These are phyloP conservation scores for Zygaena filipendulae DNA, from an alignment of 2,888 invertebrate species.

Conservation along the genomic window DNA sequence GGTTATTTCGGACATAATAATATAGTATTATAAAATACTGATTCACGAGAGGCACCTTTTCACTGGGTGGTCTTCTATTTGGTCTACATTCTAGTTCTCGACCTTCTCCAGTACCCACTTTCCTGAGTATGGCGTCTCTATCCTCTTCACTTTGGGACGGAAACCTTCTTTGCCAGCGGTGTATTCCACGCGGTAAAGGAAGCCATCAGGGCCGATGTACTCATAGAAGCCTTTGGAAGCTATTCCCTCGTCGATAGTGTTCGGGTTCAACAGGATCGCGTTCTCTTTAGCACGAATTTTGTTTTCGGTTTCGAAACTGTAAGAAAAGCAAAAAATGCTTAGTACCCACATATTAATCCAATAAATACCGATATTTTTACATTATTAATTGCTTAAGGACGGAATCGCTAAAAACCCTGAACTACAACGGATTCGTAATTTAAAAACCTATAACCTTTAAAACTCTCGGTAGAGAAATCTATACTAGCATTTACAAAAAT, in stretches of 20 bases:
- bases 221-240: constrained; percentile 63
- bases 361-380: too few species aligned
- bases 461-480: too few species aligned
- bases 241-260: constrained; percentile 58
- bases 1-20: too few species aligned
- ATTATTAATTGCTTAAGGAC: too few species aligned
- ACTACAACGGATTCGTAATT: too few species aligned
- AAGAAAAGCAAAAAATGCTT: constrained; percentile 17
- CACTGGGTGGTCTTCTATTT: constrained; percentile 4
- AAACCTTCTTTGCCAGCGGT: constrained; percentile 65
- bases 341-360: too few species aligned
- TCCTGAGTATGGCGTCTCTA: constrained; percentile 59
- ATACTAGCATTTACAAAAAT: too few species aligned
- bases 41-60: constrained; percentile 35
- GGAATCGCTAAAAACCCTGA: too few species aligned
- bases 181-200: constrained; percentile 62
- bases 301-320: constrained; percentile 64
- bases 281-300: constrained; percentile 64
- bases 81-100: constrained; percentile 20
- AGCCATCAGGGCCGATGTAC: constrained; percentile 64
- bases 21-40: constrained; percentile 57
- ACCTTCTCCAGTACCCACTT: constrained; percentile 60
- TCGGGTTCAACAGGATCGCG: constrained; percentile 57
- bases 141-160: constrained; percentile 51
- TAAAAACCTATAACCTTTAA: too few species aligned